Conservation (phyloP, 2,113 vertebrate species). For the Formicarius rufipectus region DNA sequence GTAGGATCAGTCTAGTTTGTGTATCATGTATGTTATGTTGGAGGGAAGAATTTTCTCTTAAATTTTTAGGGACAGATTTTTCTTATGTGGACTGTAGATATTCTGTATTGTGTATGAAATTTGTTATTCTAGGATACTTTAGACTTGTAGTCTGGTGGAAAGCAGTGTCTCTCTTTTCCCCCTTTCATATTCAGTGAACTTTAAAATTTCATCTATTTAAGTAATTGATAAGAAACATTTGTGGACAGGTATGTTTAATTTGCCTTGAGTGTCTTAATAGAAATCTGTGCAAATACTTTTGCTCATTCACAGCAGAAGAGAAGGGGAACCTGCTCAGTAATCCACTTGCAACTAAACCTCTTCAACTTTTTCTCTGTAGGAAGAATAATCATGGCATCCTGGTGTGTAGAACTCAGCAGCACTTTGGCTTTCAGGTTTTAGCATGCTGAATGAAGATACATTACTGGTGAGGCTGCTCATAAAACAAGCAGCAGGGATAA, state of each 20-base stretch:
- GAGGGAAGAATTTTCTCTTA: neutral
- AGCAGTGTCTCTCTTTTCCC: neutral
- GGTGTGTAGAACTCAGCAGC: neutral
- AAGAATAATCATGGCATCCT: neutral
- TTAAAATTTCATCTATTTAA: neutral
- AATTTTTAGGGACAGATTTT: too few species aligned
- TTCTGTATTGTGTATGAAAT: neutral
- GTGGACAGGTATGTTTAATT: neutral
- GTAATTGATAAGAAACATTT: neutral
- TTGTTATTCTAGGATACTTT: neutral
- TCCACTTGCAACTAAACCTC: neutral
- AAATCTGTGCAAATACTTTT: neutral
- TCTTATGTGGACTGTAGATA: neutral
- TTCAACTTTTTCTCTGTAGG: neutral
- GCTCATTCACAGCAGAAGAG: neutral
- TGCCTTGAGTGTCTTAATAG: neutral
- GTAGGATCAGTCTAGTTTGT: neutral
- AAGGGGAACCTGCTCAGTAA: neutral
- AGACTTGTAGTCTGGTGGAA: neutral
- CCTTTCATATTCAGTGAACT: neutral
- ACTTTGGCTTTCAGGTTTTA: neutral
- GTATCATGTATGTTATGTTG: neutral
- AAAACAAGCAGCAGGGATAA: neutral
- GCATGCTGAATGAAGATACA: neutral
- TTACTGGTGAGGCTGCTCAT: neutral